A percentile compares a stretch with the other conserved stretches of the same genome.
phyloP scores from a whole-genome alignment of 2,888 invertebrate species.

The Dynastes maya region DNA sequence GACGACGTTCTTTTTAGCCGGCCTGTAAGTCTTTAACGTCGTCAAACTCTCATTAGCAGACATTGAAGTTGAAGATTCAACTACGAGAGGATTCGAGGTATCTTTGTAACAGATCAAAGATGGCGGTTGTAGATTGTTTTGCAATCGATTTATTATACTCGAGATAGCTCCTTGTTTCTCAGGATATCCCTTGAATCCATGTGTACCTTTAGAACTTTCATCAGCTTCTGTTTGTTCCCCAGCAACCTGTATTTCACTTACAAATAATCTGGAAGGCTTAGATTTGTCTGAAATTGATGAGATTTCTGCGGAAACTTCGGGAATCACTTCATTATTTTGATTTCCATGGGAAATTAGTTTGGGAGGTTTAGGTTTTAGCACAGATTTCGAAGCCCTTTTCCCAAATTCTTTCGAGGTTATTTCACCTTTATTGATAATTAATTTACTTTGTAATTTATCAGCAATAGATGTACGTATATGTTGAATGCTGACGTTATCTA shows the following conservation, averaged over 20 bases:
- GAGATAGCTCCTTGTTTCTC: constrained; percentile 45
- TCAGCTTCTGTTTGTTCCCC: neutral
- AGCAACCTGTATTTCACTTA: neutral
- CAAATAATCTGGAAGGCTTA: constrained; percentile 11
- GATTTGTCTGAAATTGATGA: neutral
- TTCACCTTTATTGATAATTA: neutral
- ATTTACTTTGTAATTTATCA: constrained; percentile 49
- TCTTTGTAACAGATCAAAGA: neutral
- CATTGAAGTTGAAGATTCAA: neutral
- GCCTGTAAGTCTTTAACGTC: neutral
- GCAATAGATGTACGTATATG: constrained; percentile 58
- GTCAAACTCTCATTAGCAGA: neutral
- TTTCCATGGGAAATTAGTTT: neutral
- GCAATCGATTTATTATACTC: constrained; percentile 54
- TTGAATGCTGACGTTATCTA: constrained; percentile 63
- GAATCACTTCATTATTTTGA: neutral
- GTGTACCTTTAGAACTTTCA: too few relatives aligned
- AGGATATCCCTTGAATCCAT: neutral
- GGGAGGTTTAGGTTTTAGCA: too few relatives aligned
- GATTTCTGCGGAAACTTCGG: neutral
- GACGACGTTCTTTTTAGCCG: neutral
- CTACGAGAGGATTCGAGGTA: neutral
- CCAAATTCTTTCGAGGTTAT: neutral
- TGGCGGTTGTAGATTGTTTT: constrained; percentile 52
- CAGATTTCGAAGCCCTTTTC: neutral